Evolutionary conservation across 1,140 invertebrate genomes (phyloP), one percentile per base, ranked within the genome.

Genomic region (Achatina immaculata): DNA sequence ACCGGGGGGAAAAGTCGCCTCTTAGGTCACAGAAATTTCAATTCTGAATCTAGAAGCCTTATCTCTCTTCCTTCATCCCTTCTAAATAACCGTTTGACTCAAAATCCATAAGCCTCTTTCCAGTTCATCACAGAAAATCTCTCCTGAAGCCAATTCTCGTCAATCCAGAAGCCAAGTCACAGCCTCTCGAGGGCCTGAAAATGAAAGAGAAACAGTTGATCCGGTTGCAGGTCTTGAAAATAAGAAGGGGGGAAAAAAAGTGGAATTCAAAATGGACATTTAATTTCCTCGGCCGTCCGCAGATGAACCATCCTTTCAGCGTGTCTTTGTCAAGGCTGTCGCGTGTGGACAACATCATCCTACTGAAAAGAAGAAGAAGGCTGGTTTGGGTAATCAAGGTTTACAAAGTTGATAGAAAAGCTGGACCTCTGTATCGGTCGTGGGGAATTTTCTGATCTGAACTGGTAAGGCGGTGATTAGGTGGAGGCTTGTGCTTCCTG

Each of bases 181-280:
- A 14, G 58, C 31, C 58, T 62, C 58, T 16, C 58, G 6, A 31
- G 58, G 58, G 58, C 28, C 2, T 62, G 58, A 28, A 31, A 62
- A 62, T 62, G 58, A 34, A 62, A 62, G 6, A 62, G 58, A 62
- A 62, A 34, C 58, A 62, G 58, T 62, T 62, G 58, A 62, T 62
- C 58, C 58, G 58, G 28, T 62, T 62, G 58, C n/a, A 62, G n/a
- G 28, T 62, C n/a, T 31, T 62, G 58, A 62, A 62, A n/a, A n/a
- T n/a, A n/a, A n/a, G n/a, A n/a, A n/a, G n/a, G n/a, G n/a, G n/a
- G n/a, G n/a, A n/a, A n/a, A n/a, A n/a, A 62, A 62, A 62, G n/a
- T 21, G 28, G 58, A 62, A 62, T 62, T 62, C 58, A 31, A 62
- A 62, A 62, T 62, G 58, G 58, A 62, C 58, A 62, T 62, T 62